Evolutionary conservation across 2,888 invertebrate genomes (phyloP), one percentile per base, ranked within the genome.

Genomic region (Tachina fera): DNA sequence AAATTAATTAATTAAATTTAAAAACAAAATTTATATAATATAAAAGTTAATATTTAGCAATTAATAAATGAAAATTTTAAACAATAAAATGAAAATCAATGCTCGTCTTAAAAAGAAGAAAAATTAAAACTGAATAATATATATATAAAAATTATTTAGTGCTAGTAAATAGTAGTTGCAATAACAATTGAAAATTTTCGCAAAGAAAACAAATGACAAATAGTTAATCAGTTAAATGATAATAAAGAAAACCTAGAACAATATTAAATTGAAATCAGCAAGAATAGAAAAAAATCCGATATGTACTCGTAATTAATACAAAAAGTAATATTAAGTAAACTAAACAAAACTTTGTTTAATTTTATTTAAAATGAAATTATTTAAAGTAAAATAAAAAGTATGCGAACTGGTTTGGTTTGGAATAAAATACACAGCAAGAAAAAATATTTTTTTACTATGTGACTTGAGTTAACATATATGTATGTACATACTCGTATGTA

Each of bases 201-300:
- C 51, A 22, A 70, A 60, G 19, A 56, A n/a, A 22, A 51, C 16
- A 39, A 61, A 61, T 61, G 9, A 9, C 2, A 43, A 78, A 78
- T 53, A 72, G 43, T 74, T 49, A 43, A 74, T 60, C 67, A 81
- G 60, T 75, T 81, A 19, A 75, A 81, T 16, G 45, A 75, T 61
- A 75, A 75, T 61, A 79, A 79, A 65, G 65, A 56, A 80, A 80
- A 45, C 61, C 45, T 75, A 81, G 60, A 75, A 72, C 74, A 75
- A 68, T 81, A 75, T 75, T 61, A 53, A 61, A 53, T 70, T 60
- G 45, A 60, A 9, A 71, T 16, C 13, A n/a, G 43, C 1, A n/a
- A 78, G 11, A 58, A 56, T n/a, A 16, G 56, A 43, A 39, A 67
- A 47, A 47, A 39, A 65, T 47, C 0, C 31, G 31, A 31, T 31